Evolutionary conservation across 2,888 invertebrate species (phyloP).

Genomic region (Cataglyphis livida): DNA sequence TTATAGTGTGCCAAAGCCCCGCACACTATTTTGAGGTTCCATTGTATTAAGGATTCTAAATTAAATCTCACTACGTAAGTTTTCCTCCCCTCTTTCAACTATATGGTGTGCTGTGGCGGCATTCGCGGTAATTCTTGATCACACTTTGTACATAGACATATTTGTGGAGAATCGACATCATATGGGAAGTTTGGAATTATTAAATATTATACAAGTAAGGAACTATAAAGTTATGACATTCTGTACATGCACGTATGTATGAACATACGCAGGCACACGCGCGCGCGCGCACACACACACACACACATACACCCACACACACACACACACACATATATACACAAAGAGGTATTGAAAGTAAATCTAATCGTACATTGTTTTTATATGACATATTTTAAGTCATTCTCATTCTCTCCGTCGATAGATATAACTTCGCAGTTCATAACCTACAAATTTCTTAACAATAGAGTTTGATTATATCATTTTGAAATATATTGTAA

Average conservation of each 20-base stretch:
- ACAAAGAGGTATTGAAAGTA: not conserved
- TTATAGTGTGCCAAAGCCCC: too few species aligned
- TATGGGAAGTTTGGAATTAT: not conserved
- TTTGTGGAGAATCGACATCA: not conserved
- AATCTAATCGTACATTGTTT: not conserved
- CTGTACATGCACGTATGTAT: not conserved
- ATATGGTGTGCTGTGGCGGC: too few species aligned
- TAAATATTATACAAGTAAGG: not conserved
- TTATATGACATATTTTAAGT: not conserved
- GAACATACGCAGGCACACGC: too few species aligned
- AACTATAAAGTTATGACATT: not conserved
- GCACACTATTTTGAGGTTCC: too few species aligned
- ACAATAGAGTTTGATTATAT: not conserved
- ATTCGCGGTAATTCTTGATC: too few species aligned
- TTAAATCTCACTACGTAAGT: too few species aligned
- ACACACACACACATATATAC: not conserved
- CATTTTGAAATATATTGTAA: not conserved
- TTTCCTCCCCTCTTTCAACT: too few species aligned
- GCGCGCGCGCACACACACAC: too few species aligned
- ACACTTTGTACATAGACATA: too few species aligned
- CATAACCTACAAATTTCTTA: not conserved
- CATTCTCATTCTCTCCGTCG: not conserved
- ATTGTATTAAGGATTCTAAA: too few species aligned
- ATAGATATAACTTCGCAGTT: not conserved
- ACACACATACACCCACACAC: too few species aligned